These are phyloP conservation scores for Phylloscopus whistleri DNA, from an alignment of 2,113 vertebrate genomes.

Conservation along the genomic window DNA sequence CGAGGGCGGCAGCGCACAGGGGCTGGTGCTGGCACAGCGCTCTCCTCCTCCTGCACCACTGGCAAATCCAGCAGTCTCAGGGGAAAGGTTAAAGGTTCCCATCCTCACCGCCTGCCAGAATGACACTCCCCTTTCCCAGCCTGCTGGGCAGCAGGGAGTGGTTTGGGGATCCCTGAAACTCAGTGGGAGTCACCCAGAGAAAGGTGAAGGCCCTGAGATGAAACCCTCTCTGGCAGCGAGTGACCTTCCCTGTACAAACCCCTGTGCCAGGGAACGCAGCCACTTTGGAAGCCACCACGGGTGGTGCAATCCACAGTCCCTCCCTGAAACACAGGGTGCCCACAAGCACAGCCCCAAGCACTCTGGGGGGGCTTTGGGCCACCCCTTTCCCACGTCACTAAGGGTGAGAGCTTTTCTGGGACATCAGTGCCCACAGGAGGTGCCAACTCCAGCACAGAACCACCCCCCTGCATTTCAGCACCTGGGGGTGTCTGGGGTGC, in stretches of 20 bases:
- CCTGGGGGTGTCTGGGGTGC: rapidly evolving
- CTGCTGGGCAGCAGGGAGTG: rapidly evolving
- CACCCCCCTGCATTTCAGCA: rapidly evolving
- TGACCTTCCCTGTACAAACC: background rate
- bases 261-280: rapidly evolving
- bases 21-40: rapidly evolving
- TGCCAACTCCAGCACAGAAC: background rate
- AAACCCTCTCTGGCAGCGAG: background rate
- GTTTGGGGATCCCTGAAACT: background rate
- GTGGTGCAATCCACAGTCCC: background rate
- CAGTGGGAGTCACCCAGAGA: background rate
- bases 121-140: background rate
- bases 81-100: background rate
- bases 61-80: background rate
- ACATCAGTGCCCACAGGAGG: background rate
- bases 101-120: background rate
- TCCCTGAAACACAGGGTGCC: background rate
- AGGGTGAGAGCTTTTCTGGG: background rate
- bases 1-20: rapidly evolving
- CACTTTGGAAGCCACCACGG: rapidly evolving
- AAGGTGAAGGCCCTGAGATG: background rate
- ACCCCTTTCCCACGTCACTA: background rate
- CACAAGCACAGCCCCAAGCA: rapidly evolving
- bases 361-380: rapidly evolving
- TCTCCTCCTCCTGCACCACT: background rate